Evolutionary conservation across 2,797 vertebrate species (phyloP).

Genomic region (Sarcoramphus papa): DNA sequence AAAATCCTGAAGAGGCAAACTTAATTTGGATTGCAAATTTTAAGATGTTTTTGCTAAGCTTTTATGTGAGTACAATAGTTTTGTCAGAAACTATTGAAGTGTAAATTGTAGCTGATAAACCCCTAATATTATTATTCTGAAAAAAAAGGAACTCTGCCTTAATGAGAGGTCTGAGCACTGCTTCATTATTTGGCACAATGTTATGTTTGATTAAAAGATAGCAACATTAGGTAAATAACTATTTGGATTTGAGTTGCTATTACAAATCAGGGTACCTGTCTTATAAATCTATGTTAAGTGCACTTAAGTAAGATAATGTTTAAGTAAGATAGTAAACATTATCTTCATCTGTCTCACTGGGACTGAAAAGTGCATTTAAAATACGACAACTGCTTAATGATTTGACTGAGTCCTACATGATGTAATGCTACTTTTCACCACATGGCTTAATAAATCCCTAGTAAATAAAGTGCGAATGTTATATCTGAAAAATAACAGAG

Average conservation of each 20-base stretch:
- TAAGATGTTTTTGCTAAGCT: not conserved
- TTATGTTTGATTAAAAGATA: slow-evolving; percentile 16
- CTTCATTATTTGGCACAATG: not conserved
- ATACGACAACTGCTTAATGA: not conserved
- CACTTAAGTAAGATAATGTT: not conserved
- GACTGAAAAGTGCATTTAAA: not conserved
- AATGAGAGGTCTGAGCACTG: not conserved
- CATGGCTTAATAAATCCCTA: not conserved
- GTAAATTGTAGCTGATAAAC: not conserved
- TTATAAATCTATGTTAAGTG: not conserved
- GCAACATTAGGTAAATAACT: not conserved
- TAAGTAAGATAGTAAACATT: not conserved
- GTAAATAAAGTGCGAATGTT: not conserved
- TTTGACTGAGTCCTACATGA: not conserved
- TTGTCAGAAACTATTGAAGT: not conserved
- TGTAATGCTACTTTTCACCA: not conserved
- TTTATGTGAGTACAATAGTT: not conserved
- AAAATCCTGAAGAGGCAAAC: not conserved
- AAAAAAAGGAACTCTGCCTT: not conserved
- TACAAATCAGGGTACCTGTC: not conserved
- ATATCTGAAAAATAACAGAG: not conserved
- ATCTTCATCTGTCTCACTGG: not conserved
- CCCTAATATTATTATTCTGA: not conserved
- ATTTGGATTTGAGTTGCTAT: not conserved
- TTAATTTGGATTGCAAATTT: not conserved